Base-by-base conservation (phyloP, 2,888 invertebrate species). In the Hylaea fasciaria region DNA sequence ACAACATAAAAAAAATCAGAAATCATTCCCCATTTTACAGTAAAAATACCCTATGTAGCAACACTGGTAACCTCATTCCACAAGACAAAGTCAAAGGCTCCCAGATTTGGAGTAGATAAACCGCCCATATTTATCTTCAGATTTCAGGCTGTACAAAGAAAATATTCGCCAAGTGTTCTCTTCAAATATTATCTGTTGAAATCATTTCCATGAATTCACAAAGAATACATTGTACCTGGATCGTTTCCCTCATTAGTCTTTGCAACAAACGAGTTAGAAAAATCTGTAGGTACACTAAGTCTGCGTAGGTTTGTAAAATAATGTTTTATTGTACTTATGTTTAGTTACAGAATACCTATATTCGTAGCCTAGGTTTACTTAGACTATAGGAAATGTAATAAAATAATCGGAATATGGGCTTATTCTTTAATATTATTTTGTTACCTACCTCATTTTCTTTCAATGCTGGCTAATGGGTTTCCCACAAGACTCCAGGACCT, bases 121-220 rank as follows among this genome's bases (percentile, higher is more conserved):
- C 13, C 12, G 40, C 17, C 35, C 37, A 35, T 35, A 51, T 51
- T 51, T 55, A n/a, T 47, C 51, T 43, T 55, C 11, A 39, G 37
- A 29, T 47, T 43, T 55, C 11, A 39, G 37, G 29, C 14, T 13
- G 37, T 32, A 28, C 49, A 59, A 59, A 64, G 62, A 48, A 59
- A 59, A 63, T 56, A 64, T 60, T 61, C 48, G 28, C 29, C 47
- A 35, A 16, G 37, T 50, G 35, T 45, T 53, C 47, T 16, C 28
- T 51, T 58, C 51, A 59, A 64, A 68, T 56, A 55, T 57, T 55
- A 66, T 54, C 40, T 29, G 41, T 44, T 22, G 41, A 57, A 60
- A 64, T 62, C 58, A 62, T 64, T 63, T 53, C 46, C 47, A 55
- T 35, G 43, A 60, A 59, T 44, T 12, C 48, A 57, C 54, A 68